Conservation (phyloP, 2,888 invertebrate genomes). For the Lobophora halterata region DNA sequence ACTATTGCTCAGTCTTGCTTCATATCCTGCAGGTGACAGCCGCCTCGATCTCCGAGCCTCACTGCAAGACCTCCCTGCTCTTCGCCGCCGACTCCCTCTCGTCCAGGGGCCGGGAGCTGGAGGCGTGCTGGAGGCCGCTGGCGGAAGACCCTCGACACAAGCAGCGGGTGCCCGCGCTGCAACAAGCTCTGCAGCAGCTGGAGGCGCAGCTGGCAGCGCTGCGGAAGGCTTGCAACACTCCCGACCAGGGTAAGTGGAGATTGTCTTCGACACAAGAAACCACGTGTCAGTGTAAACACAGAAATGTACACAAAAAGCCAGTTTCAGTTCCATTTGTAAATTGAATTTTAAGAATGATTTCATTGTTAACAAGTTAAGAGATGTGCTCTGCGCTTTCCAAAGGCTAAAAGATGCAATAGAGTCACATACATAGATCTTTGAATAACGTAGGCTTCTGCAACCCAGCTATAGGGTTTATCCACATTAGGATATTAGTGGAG, state of each 20-base stretch:
- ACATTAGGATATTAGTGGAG: no score
- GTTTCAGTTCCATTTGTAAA: no score
- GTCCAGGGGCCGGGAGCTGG: constrained; percentile 26
- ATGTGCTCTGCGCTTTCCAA: no score
- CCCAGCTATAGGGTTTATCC: no score
- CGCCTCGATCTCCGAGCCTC: constrained; percentile 37
- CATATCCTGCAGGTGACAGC: constrained; percentile 38
- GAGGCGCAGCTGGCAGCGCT: constrained; percentile 22
- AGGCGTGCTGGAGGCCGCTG: constrained; percentile 16
- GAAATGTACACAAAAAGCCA: no score
- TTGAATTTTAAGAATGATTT: no score
- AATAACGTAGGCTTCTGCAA: no score
- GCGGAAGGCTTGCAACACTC: constrained; percentile 15
- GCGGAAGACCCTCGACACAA: constrained; percentile 19
- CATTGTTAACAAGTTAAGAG: no score
- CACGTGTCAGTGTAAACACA: no score
- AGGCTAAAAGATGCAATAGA: no score
- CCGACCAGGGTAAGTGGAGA: constrained; percentile 1
- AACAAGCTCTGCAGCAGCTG: constrained; percentile 29
- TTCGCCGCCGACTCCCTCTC: constrained; percentile 35
- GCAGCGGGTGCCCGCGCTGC: constrained; percentile 19
- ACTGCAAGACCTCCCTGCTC: constrained; percentile 38
- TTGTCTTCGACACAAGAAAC: constrained; percentile 3
- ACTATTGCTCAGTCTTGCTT: no score
- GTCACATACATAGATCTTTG: no score